Conservation (phyloP, 2,797 vertebrate species). For the Leptodactylus fallax region DNA sequence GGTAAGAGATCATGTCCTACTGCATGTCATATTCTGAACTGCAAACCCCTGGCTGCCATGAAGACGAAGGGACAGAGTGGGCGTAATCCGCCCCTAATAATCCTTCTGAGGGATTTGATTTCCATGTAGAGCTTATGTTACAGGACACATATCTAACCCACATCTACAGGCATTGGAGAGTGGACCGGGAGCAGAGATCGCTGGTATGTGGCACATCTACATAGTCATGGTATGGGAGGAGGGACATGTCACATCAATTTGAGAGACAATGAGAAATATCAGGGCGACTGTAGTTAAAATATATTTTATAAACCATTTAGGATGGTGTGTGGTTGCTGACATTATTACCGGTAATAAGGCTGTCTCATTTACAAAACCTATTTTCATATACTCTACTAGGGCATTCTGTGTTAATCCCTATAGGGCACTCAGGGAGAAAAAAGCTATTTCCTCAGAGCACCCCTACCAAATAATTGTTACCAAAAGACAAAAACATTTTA, state of each 20-base stretch:
- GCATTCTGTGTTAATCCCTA: too few relatives aligned
- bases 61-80: slow-evolving; percentile 18
- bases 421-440: too few relatives aligned
- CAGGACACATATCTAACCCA: slow-evolving; percentile 39
- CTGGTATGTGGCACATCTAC: slow-evolving; percentile 34
- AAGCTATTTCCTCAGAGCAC: too few relatives aligned
- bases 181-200: background rate
- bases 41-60: background rate
- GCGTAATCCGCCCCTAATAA: slow-evolving; percentile 44
- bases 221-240: background rate
- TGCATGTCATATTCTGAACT: background rate
- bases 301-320: too few relatives aligned
- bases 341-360: too few relatives aligned
- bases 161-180: slow-evolving; percentile 12
- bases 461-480: too few relatives aligned
- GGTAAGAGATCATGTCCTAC: background rate
- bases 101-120: slow-evolving; percentile 56
- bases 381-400: too few relatives aligned
- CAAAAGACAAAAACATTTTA: too few relatives aligned
- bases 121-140: slow-evolving; percentile 26
- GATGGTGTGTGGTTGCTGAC: too few relatives aligned
- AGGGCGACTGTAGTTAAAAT: too few relatives aligned
- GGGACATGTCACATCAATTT: background rate
- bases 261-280: background rate
- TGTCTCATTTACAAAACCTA: too few relatives aligned